Conservation (phyloP, 1,140 invertebrate species). For the Drosophila lacertosa region DNA sequence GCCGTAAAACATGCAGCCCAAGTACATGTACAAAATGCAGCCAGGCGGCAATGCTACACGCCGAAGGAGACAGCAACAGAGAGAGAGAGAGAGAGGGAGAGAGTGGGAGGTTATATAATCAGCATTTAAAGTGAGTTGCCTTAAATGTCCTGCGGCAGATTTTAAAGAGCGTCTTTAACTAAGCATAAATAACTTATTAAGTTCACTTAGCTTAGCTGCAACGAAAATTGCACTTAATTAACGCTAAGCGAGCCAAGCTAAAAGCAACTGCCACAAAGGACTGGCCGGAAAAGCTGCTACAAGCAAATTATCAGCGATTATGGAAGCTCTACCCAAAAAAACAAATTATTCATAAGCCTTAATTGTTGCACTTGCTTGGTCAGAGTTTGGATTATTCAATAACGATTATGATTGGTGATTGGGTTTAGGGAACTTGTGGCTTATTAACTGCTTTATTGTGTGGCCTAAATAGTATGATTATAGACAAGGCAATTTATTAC, state of each 20-base stretch:
- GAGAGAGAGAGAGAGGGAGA: slow-evolving; percentile 1
- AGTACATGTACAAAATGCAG: slow-evolving; percentile 72
- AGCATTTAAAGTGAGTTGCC: slow-evolving; percentile 22
- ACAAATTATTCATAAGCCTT: background rate
- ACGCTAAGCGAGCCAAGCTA: slow-evolving; percentile 17
- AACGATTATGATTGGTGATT: no score
- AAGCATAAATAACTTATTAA: slow-evolving; percentile 36
- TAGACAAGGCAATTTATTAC: no score
- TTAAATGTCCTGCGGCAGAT: slow-evolving; percentile 18
- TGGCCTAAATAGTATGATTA: no score
- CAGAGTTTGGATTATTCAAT: no score
- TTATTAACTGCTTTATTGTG: no score
- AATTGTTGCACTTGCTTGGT: background rate
- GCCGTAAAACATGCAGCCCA: slow-evolving; percentile 62
- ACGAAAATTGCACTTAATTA: slow-evolving; percentile 35
- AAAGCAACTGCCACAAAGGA: background rate
- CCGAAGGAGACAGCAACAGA: slow-evolving; percentile 24
- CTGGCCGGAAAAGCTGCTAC: background rate
- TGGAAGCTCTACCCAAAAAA: background rate
- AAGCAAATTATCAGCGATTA: background rate
- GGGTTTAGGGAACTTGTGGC: no score
- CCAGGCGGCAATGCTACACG: slow-evolving; percentile 72
- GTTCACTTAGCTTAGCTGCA: slow-evolving; percentile 35
- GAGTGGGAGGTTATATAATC: slow-evolving; percentile 36
- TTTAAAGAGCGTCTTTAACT: slow-evolving; percentile 27